Evolutionary conservation across 2,888 invertebrate species (phyloP), one percentile per base, ranked within the genome.

Genomic region (Crepidodera aurea): DNA sequence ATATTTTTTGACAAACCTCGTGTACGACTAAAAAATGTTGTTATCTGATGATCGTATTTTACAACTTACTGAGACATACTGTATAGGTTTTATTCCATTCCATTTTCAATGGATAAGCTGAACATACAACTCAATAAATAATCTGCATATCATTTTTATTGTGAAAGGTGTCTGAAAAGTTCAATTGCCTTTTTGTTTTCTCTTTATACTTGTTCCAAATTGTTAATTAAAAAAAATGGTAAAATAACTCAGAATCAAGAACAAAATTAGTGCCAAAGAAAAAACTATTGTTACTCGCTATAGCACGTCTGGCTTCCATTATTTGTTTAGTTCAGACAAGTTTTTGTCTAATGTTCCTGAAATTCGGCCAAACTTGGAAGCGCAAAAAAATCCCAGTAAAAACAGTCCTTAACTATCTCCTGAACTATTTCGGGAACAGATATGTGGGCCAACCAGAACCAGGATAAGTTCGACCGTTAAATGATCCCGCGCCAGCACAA

Each of bases 391-490:
- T 8, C 7, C 6, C 18, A 18, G 37, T 12, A 50, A 51, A 51
- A 60, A 22, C 34, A 18, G 53, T 34, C 39, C 32, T 48, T 18
- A 53, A 34, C 40, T 58, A 58, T 42, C 51, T 53, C 42, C 62
- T 50, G 55, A 60, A 63, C 65, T 59, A 61, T 65, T 61, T 56
- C 59, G 53, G 53, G 59, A 53, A 37, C 54, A 54, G 58, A 60
- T 60, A 62, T 64, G 55, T 64, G 68, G 40, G 62, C 55, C 53
- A 57, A 58, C 57, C 16, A 50, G 42, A 51, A 51, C 66, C 64
- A 58, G 69, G 68, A 67, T 69, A 67, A 71, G 69, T 69, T 67
- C 69, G 65, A 66, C 69, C 69, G 68, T 68, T 67, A 66, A 67
- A 64, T 67, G 66, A 66, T 68, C 68, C 64, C 63, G 70, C 64